Conservation (phyloP, 2,888 invertebrate genomes). For the Hypercompe scribonia region DNA sequence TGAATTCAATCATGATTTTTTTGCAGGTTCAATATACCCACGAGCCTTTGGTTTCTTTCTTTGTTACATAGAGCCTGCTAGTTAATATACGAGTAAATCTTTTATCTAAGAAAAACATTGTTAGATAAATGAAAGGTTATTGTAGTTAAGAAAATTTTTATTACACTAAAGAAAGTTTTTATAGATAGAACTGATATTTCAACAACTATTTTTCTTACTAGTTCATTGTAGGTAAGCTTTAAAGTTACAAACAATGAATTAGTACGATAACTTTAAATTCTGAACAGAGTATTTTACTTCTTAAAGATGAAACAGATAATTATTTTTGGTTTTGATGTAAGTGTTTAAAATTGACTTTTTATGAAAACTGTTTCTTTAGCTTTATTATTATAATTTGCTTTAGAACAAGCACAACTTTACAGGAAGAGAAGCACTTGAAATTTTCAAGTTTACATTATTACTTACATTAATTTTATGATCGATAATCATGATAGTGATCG, state of each 20-base stretch:
- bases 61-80: conserved; percentile 27
- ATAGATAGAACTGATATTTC: background rate
- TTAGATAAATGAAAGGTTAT: conserved; percentile 22
- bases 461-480: background rate
- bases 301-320: no score
- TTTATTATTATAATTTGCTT: no score
- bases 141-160: background rate
- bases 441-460: background rate
- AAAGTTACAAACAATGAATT: background rate
- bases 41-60: conserved; percentile 38
- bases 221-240: no score
- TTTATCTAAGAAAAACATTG: conserved; percentile 29
- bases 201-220: background rate
- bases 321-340: no score
- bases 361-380: no score
- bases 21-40: conserved; percentile 31
- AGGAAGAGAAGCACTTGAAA: background rate
- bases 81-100: conserved; percentile 30
- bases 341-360: no score
- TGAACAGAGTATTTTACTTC: no score
- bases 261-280: no score
- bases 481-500: no score
- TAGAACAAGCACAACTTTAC: no score
- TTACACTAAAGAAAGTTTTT: background rate
- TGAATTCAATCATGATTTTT: conserved; percentile 58